Evolutionary conservation across 2,797 vertebrate species (phyloP), one percentile per base, ranked within the genome.

Genomic region (Hipposideros larvatus): DNA sequence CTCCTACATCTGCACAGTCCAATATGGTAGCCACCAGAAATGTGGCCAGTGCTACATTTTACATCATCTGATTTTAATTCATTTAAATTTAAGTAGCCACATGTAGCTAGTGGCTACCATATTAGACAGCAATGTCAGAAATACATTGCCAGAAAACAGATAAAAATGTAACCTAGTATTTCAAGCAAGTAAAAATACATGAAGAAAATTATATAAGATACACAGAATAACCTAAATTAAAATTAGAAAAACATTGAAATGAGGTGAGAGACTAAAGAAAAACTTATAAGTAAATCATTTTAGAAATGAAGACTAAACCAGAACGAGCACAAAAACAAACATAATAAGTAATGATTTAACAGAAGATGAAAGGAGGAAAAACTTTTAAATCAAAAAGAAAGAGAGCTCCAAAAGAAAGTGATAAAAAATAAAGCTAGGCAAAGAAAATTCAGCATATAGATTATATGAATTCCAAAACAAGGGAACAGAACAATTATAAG

Each of bases 121-220:
- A 65, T 28, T 59, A 34, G 34, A 15, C 16, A 57, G 31, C 51
- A 37, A 37, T 37, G 37, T 37, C 37, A 86, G 71, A 85, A 77
- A 86, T 43, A 73, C 13, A 74, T 3, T 79, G 73, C 28, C 46
- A 78, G 61, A 46, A 55, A 13, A 57, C 31, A 85, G 48, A 85
- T 78, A n/a, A 37, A 66, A 68, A 68, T 68, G 73, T 92, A 84
- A 93, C 28, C 82, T 43, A 91, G 46, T 53, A 68, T 46, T 78
- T 68, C 41, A 87, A 86, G 55, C 31, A 84, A 68, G 16, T 57
- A 86, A 57, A 66, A 92, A 68, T 51, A 26, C 24, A 77, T 53
- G 26, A 92, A 85, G 37, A 31, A 66, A 66, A 86, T 37, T 24
- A 46, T 66, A 18, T 43, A 43, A 73, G 11, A 73, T 19, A 6